Conservation (phyloP, 2,888 invertebrate species). For the Acleris literana region DNA sequence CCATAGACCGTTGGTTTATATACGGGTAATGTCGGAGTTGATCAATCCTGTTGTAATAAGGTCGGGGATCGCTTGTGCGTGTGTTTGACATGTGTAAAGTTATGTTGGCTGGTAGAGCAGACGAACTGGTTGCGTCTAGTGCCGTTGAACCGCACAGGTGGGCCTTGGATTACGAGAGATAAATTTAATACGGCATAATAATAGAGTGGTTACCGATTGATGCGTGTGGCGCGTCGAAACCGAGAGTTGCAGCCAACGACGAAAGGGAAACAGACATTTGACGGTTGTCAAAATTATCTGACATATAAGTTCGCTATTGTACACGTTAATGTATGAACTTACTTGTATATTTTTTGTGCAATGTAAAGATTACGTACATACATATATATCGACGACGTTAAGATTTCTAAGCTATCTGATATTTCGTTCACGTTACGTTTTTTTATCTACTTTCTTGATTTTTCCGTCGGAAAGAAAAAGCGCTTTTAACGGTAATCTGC, state of each 20-base stretch:
- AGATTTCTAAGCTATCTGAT: too few relatives aligned
- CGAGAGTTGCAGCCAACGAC: conserved; percentile 48
- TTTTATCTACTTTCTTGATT: too few relatives aligned
- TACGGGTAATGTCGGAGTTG: conserved; percentile 37
- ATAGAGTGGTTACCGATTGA: conserved; percentile 63
- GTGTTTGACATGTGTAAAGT: conserved; percentile 67
- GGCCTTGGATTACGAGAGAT: conserved; percentile 79
- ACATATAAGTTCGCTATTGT: too few relatives aligned
- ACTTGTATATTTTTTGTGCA: too few relatives aligned
- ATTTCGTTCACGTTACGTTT: too few relatives aligned
- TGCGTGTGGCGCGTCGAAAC: conserved; percentile 53
- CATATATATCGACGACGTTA: too few relatives aligned
- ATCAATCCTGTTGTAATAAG: conserved; percentile 55
- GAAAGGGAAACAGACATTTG: conserved; percentile 28
- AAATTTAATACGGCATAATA: conserved; percentile 77
- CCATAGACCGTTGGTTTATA: conserved; percentile 48
- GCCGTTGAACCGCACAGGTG: conserved; percentile 79
- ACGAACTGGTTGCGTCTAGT: conserved; percentile 73
- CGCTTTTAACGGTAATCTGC: too few relatives aligned
- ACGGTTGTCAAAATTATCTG: not conserved
- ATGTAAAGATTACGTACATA: too few relatives aligned
- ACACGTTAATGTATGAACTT: too few relatives aligned
- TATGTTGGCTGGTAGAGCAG: conserved; percentile 71
- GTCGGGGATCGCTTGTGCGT: conserved; percentile 61
- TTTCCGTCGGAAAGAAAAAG: too few relatives aligned